Evolutionary conservation across 2,797 vertebrate species (phyloP).

Genomic region (Hybognathus amarus): DNA sequence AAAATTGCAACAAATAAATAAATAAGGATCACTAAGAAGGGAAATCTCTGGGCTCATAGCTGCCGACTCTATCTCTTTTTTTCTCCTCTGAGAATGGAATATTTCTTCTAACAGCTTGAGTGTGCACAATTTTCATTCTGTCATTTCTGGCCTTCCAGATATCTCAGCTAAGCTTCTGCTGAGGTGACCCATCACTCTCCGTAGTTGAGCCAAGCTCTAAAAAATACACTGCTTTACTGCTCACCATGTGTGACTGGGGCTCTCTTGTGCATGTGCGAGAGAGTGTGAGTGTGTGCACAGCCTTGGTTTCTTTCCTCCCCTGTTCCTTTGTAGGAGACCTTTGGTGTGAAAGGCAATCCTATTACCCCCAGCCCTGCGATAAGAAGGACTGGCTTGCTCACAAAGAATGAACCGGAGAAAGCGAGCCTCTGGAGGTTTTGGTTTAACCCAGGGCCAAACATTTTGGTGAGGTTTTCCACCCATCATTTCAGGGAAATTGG

Average conservation of each 20-base stretch:
- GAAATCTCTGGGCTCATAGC: slow-evolving; percentile 64
- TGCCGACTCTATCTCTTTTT: slow-evolving; percentile 63
- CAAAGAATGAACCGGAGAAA: slow-evolving; percentile 59
- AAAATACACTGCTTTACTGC: slow-evolving; percentile 29
- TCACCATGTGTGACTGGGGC: slow-evolving; percentile 14
- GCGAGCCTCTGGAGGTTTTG: slow-evolving; percentile 67
- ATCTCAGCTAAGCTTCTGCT: slow-evolving; percentile 70
- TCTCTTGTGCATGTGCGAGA: slow-evolving; percentile 48
- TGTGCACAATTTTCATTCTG: slow-evolving; percentile 69
- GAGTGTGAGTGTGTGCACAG: neutral
- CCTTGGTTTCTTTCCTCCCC: slow-evolving; percentile 46
- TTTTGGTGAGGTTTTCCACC: slow-evolving; percentile 61
- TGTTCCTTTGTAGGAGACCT: slow-evolving; percentile 66
- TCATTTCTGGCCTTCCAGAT: slow-evolving; percentile 68
- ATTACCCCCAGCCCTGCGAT: slow-evolving; percentile 75
- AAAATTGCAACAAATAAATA: slow-evolving; percentile 20
- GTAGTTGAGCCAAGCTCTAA: slow-evolving; percentile 65
- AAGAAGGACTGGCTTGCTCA: slow-evolving; percentile 63
- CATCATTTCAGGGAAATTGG: slow-evolving; percentile 67
- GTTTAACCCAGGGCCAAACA: slow-evolving; percentile 66
- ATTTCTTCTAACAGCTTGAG: slow-evolving; percentile 70
- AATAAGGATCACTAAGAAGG: slow-evolving; percentile 19
- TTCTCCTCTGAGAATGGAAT: slow-evolving; percentile 60
- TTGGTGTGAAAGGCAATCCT: slow-evolving; percentile 77
- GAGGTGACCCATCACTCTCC: slow-evolving; percentile 76